Conservation (phyloP, 2,797 vertebrate genomes). For the Melanotaenia parkinsoni region DNA sequence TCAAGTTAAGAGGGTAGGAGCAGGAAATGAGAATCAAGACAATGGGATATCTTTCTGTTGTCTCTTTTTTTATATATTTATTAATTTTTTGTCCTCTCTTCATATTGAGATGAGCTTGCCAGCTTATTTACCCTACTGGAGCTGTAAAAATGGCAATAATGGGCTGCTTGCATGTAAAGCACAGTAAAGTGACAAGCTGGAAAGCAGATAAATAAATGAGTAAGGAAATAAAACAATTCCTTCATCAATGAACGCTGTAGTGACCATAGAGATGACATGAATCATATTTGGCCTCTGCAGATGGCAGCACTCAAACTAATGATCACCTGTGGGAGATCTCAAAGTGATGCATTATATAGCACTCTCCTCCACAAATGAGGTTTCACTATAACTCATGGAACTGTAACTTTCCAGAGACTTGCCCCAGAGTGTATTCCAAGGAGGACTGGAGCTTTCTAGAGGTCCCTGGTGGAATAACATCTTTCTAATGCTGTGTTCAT, state of each 20-base stretch:
- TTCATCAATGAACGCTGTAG: constrained; percentile 3
- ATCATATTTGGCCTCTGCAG: constrained; percentile 5
- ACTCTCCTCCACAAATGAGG: constrained; percentile 15
- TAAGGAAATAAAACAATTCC: constrained; percentile 1
- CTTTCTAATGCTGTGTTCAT: background rate
- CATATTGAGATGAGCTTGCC: background rate
- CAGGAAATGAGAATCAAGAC: background rate
- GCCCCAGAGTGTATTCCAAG: background rate
- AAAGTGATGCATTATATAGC: constrained; percentile 5
- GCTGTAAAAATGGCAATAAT: background rate
- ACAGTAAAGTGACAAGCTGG: background rate
- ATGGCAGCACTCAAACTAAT: constrained; percentile 20
- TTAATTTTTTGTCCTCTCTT: background rate
- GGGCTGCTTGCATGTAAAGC: background rate
- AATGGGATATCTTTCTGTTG: background rate
- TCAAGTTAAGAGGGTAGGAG: constrained; percentile 1
- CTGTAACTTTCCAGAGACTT: constrained; percentile 4
- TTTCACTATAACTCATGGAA: background rate
- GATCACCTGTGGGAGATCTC: constrained; percentile 11
- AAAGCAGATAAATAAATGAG: background rate
- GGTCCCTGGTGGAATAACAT: background rate
- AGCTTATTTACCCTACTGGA: background rate
- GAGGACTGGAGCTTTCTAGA: background rate
- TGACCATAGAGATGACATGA: background rate
- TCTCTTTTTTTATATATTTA: background rate